Percentiles rank a stretch among this genome's conserved stretches.
These are phyloP conservation scores for Dasyprocta punctata DNA, from an alignment of 2,113 vertebrate genomes.

Conservation along the genomic window DNA sequence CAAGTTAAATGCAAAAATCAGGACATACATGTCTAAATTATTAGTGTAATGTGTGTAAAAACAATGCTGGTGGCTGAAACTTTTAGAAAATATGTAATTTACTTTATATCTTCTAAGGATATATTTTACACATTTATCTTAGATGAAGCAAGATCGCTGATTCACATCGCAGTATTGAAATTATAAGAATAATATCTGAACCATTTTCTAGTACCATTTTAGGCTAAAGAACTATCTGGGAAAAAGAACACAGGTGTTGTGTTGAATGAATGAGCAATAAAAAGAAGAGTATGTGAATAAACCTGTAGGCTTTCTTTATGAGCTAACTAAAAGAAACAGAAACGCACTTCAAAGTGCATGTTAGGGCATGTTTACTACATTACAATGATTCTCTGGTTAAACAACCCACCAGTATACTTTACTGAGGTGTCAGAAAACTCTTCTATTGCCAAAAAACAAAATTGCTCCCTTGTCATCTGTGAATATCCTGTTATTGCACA, in stretches of 20 bases:
- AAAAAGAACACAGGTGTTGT: neutral
- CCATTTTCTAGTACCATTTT: neutral
- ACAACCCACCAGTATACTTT: neutral
- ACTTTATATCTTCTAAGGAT: neutral
- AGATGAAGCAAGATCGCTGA: neutral
- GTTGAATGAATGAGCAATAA: neutral
- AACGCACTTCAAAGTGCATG: neutral
- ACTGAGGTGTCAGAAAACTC: neutral
- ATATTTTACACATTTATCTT: constrained; percentile 9
- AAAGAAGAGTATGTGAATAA: neutral
- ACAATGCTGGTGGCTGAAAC: neutral
- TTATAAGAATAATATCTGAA: neutral
- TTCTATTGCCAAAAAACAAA: neutral
- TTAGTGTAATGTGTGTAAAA: neutral
- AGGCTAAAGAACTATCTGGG: neutral
- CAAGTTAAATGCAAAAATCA: neutral
- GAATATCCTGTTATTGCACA: neutral
- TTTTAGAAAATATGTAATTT: neutral
- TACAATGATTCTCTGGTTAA: neutral
- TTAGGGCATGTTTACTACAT: neutral
- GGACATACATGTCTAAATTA: neutral
- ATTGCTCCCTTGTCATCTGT: neutral
- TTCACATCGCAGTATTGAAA: neutral
- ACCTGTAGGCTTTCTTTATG: neutral
- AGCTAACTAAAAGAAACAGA: neutral